Evolutionary conservation across 2,888 invertebrate species (phyloP), one percentile per base, ranked within the genome.

Genomic region (Periphyllus acericola): DNA sequence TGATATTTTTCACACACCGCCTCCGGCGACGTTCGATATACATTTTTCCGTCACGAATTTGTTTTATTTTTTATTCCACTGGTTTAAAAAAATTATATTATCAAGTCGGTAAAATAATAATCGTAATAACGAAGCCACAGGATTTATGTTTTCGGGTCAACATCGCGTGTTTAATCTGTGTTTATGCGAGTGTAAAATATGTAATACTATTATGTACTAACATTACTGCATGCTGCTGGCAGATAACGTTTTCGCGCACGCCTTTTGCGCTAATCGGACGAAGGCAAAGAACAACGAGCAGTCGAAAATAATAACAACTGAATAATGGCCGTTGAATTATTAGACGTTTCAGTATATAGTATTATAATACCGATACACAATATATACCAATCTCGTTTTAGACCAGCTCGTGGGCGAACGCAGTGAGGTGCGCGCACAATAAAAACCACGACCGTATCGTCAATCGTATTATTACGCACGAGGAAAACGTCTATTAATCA

Each of bases 41-140:
- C 34, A n/a, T n/a, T 80, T 36, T 80, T 40, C n/a, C 66, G n/a
- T 80, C 66, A 80, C 80, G 40, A 80, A 36, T 60, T 79, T 60
- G 32, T 80, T 80, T 78, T 40, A 36, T 34, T 78, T 36, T 32
- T 32, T 55, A 71, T 32, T 21, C 60, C 60, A 25, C 21, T 4
- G 32, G 32, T 71, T 29, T 3, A 32, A 14, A 46, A 46, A 25
- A 11, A 66, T 66, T n/a, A 29, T 1, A n/a, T 66, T 66, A 66
- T 60, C 8, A 11, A 17, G 29, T 3, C 8, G 17, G 71, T 71
- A 71, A 71, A 71, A 71, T 29, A 32, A 71, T 29, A 71, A 29
- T 71, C 9, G 8, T 9, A 68, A 71, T 17, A 14, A 29, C 71
- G 4, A 71, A 71, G 71, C 32, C 71, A 71, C 32, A 32, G 71